Evolutionary conservation across 2,888 invertebrate genomes (phyloP), one percentile per base, ranked within the genome.

Genomic region (Heliconius charithonia): DNA sequence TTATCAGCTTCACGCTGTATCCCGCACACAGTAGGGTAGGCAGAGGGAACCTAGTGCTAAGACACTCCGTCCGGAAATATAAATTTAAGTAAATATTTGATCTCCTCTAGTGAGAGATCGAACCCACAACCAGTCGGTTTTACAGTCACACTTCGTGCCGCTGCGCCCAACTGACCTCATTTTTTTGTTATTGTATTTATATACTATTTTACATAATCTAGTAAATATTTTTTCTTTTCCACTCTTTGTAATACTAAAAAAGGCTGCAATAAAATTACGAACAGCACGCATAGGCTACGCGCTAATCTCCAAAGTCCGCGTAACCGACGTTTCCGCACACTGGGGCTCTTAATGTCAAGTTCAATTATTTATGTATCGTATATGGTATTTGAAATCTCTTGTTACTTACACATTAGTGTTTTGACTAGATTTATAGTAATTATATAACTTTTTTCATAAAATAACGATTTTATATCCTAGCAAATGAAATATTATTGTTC

Each of bases 321-420:
- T 79, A 80, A 77, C 76, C 65, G 80, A 78, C 78, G 75, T 75
- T 71, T 75, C 75, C 76, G 80, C 59, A 59, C 59, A n/a, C 59
- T n/a, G 3, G 63, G 76, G 76, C 22, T 76, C 71, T 81, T 67
- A 78, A 80, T 80, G 81, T 81, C 81, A 81, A 81, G 80, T 81
- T 81, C 81, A 80, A 80, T 74, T 80, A 81, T 81, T 78, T 74
- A 74, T 67, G 67, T 45, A 56, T 32, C 16, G 59, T 66, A 62
- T 45, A 22, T 62, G 59, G 56, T n/a, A n/a, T 72, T 72, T 59
- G n/a, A 59, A 56, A n/a, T 13, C 32, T 59, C 56, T 71, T 22
- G 56, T 29, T 56, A 32, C 0, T 56, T 7, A 51, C 7, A 29
- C 25, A 56, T 16, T 29, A 51, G 25, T 32, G 37, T 37, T 59